Base-by-base conservation (phyloP, 2,113 vertebrate genomes). In the Lates calcarifer region DNA sequence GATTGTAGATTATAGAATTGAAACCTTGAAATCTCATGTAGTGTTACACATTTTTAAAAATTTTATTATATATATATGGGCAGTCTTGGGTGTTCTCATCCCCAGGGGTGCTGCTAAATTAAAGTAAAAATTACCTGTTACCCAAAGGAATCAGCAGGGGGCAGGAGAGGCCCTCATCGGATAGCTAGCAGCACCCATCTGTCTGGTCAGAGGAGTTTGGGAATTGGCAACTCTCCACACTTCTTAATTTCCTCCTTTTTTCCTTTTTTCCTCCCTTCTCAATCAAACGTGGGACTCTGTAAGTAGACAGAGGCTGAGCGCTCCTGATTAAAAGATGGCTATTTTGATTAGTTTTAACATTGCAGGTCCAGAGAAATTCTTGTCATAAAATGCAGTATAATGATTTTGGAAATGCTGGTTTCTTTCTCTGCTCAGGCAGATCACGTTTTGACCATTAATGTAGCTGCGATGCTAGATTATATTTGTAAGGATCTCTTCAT, bases 81-180 rank as follows among this genome's bases (percentile, higher is more conserved):
- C 53, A 11, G n/a, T 20, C 11, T 26, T n/a, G n/a, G 24, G 29
- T 29, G 29, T 14, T 55, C 24, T 57, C 24, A 55, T 31, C 22
- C 31, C 20, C 26, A 18, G 39, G 51, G 20, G 11, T 43, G 7
- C 15, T 28, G 18, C 35, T 51, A 56, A 61, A 72, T 75, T 18
- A 26, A 75, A 74, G 5, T 35, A 26, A 11, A 51, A 58, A 37
- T 24, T 12, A 45, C 0, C 11, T 56, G 65, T 74, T 78, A 14
- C 33, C 81, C 65, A 26, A 41, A 56, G 49, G 53, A 75, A 81
- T 72, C 86, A 93, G 86, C 77, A 91, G 89, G 89, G 89, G 87
- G 86, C 89, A 91, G 87, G 68, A 90, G 82, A 91, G 89, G 74
- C 81, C 75, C 76, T 91, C 89, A 82, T 4, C 33, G 49, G 14